Evolutionary conservation across 2,888 invertebrate species (phyloP).

Genomic region (Sinotaia quadrata): DNA sequence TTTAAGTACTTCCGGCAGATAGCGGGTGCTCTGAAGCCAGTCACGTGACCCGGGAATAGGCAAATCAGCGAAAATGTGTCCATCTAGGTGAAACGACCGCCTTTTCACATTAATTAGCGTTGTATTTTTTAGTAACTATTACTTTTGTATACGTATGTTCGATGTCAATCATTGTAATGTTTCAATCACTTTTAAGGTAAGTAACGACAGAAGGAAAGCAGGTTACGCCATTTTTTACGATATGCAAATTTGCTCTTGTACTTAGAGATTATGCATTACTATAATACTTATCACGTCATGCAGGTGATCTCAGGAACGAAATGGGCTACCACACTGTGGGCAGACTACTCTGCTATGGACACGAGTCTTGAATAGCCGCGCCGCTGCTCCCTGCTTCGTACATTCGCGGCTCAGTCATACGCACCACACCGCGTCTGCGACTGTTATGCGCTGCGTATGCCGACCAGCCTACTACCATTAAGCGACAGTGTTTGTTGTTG

Average conservation of each 20-base stretch:
- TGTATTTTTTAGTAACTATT: too few relatives aligned
- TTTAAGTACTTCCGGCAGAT: constrained; percentile 24
- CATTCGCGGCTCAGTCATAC: too few relatives aligned
- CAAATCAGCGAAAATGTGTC: too few relatives aligned
- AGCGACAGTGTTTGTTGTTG: neutral
- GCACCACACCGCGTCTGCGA: too few relatives aligned
- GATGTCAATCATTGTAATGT: neutral
- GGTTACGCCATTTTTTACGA: neutral
- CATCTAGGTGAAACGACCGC: too few relatives aligned
- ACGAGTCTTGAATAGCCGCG: neutral
- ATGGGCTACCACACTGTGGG: constrained; percentile 38
- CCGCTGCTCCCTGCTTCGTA: neutral
- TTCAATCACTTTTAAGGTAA: constrained; percentile 21
- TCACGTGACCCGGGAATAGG: constrained; percentile 30
- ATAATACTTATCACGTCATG: constrained; percentile 14
- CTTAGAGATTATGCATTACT: neutral
- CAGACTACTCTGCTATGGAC: constrained; percentile 37
- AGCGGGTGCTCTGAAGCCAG: constrained; percentile 32
- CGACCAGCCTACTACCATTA: neutral
- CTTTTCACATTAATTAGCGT: too few relatives aligned
- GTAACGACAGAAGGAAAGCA: neutral
- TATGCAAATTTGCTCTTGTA: neutral
- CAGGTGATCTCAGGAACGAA: constrained; percentile 36
- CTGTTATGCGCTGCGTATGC: neutral
- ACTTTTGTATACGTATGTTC: neutral